Base-by-base conservation (phyloP, 1,140 invertebrate species). In the Lepidotrigona ventralis region DNA sequence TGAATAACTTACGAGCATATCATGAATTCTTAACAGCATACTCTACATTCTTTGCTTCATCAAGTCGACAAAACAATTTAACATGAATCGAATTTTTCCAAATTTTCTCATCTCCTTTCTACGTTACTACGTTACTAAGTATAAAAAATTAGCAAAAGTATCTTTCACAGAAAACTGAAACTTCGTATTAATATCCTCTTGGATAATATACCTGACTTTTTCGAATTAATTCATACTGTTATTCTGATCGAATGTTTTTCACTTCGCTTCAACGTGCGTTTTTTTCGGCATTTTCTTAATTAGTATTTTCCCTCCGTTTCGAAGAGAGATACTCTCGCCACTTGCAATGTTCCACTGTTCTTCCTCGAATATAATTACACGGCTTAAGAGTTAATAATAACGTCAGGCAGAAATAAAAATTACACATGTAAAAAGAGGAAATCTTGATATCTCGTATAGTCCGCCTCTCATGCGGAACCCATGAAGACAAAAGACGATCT, bases 331-430 rank as follows among this genome's bases (percentile, higher is more conserved):
- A 14, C 53, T 54, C 15, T 29, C 21, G 14, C 23, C 26, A 21
- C n/a, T 21, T 19, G n/a, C 26, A 56, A 75, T 60, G n/a, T 9
- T 60, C 33, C 73, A 26, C 71, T 26, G 46, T 12, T 75, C 56
- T 12, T 75, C 56, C 46, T 46, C 33, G 33, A n/a, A 39, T 60
- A 75, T 78, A 78, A 66, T 78, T 78, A 68, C 46, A 64, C 63
- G 51, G 63, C 21, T 66, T 23, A 23, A 8, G 21, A 60, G 33
- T 39, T 39, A 33, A 78, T 17, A 53, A 70, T 68, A 68, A 54
- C 26, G 51, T 33, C 64, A 19, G 21, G 17, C 9, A 4, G 63
- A 39, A 78, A 78, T 79, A 26, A 29, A 79, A 58, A 70, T 79
- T n/a, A 26, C 19, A 53, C 11, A 11, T 19, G 33, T 15, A 73